Evolutionary conservation across 1,140 invertebrate genomes (phyloP).

Genomic region (Penaeus vannamei): DNA sequence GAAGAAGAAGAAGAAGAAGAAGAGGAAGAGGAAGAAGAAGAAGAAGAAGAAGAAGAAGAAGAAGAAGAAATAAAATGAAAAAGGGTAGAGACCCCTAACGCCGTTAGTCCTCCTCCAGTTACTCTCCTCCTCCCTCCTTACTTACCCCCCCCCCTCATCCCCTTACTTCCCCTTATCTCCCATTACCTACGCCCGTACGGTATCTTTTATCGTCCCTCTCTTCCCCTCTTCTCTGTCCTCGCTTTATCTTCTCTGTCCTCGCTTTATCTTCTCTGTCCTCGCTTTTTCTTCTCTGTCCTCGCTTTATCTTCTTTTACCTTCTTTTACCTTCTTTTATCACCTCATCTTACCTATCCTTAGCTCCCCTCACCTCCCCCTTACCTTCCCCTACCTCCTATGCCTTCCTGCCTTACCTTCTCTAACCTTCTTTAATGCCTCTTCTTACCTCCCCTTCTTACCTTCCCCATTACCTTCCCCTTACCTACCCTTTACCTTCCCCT

Average conservation of each 20-base stretch:
- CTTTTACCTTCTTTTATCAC: background rate
- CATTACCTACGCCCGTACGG: background rate
- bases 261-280: no score
- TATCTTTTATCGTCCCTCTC: background rate
- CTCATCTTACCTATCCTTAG: background rate
- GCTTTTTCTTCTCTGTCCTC: background rate
- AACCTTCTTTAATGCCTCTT: background rate
- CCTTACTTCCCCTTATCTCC: slow-evolving; percentile 17
- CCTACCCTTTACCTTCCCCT: no score
- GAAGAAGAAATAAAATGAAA: no score
- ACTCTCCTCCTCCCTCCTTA: background rate
- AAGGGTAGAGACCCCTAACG: no score
- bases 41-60: no score
- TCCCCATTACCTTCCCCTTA: no score
- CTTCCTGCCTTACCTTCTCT: background rate
- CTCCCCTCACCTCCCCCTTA: background rate
- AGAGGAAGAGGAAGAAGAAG: no score
- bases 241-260: no score
- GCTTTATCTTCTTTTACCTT: background rate
- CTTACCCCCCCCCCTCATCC: background rate
- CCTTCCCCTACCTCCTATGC: background rate
- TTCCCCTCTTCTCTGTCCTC: background rate
- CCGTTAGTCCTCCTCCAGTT: background rate
- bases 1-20: no score
- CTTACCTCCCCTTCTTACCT: background rate